Evolutionary conservation across 2,888 invertebrate species (phyloP), one percentile per base, ranked within the genome.

Genomic region (Labia minor): DNA sequence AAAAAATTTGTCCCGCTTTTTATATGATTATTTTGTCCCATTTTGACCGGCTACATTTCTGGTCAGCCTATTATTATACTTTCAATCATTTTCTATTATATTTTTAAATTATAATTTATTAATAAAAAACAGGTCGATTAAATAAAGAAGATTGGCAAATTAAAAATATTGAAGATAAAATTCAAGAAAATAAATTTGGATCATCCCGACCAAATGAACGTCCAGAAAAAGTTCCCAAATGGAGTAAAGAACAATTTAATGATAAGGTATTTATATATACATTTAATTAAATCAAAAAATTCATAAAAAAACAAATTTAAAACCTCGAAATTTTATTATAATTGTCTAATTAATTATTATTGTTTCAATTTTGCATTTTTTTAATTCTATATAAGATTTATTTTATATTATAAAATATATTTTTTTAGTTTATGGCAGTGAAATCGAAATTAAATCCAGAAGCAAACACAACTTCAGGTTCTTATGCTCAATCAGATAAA

Each of bases 71-170:
- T 19, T 16, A 61, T 61, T 33, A 21, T 67, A 21, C 61, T 64
- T 37, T 62, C 20, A 63, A n/a, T 26, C 16, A 66, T n/a, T 33
- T 63, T 26, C 19, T 11, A 20, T 1, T 49, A 19, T 62, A 6
- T n/a, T 61, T 4, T 26, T 26, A 26, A 8, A n/a, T 19, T 61
- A 14, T 19, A 18, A 26, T 63, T 33, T 66, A 19, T n/a, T 68
- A 4, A 62, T 16, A 21, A 62, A 63, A 14, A n/a, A 19, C 10
- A 81, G 82, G 93, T 66, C 90, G 90, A 79, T 90, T 94, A 71
- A 92, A 93, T 75, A 86, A 88, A 69, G 88, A 85, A 68, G 94
- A 95, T 77, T 94, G 94, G 93, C 93, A 94, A 78, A 87, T 94
- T 37, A 88, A 89, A 72, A 88, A 92, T 77, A 91, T 95, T 26